Base-by-base conservation (phyloP, 1,140 invertebrate species). In the Trichonephila inaurata region DNA sequence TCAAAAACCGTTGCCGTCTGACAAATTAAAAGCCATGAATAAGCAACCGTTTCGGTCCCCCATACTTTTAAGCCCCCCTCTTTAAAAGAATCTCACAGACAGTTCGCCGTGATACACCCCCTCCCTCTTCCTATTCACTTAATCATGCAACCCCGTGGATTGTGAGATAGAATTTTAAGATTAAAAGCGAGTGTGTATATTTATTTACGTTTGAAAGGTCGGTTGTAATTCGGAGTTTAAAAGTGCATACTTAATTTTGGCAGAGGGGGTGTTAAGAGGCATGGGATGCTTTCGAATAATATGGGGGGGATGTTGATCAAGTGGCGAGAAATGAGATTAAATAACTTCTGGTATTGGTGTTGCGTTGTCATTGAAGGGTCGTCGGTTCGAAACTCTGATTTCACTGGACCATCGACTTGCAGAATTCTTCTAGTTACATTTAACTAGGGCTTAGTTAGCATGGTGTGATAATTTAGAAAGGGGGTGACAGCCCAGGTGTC, bases 1-100 rank as follows among this genome's bases (percentile, higher is more conserved):
- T 89, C 87, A 89, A 89, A 89, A 89, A 89, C 62, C 87, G 87
- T 89, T 89, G 64, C 87, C 2, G 64, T 24, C 40, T 89, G 87
- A 89, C 87, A 89, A 89, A 89, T 89, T 89, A 89, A 89, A 89
- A 89, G 87, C 87, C 87, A 72, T 89, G 87, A 89, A 89, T 89
- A 89, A 89, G 87, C 62, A 51, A 89, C 19, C 16, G 58, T 61
- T 4, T 58, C 51, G 2, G 51, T 33, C 18, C 4, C 24, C 40
- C 14, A 16, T 28, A 24, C n/a, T 40, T 87, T 87, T 62, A 87
- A 33, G 40, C 51, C 19, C 33, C 64, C 33, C 33, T 3, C 33
- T 69, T 69, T 89, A 18, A 10, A n/a, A 16, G 69, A 77, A 28
- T 77, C 24, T 72, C 51, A 6, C 12, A 7, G 64, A 24, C 69